Conservation (phyloP, 1,140 invertebrate species). For the Lucilia sericata region DNA sequence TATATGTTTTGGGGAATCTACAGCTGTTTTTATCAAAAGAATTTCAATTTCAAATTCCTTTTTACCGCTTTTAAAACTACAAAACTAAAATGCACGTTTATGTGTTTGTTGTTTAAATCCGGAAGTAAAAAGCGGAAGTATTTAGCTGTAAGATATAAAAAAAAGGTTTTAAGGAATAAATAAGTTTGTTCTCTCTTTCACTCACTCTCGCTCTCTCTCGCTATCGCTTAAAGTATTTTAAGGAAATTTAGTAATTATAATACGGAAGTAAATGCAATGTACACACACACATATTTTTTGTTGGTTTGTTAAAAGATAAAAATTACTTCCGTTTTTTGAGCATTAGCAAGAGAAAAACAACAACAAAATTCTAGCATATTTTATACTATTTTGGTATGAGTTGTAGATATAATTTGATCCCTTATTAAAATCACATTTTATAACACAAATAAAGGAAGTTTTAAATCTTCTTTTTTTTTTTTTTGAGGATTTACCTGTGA, state of each 20-base stretch:
- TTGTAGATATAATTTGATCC: neutral
- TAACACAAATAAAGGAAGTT: neutral
- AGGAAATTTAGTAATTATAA: neutral
- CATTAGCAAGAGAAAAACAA: neutral
- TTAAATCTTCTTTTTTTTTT: neutral
- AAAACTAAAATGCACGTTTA: neutral
- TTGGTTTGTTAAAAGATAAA: constrained; percentile 22
- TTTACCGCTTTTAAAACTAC: neutral
- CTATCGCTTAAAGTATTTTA: neutral
- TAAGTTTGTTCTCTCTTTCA: too few species aligned
- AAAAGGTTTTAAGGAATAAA: neutral
- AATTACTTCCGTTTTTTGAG: constrained; percentile 37
- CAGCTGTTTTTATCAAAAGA: neutral
- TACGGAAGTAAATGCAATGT: constrained; percentile 32
- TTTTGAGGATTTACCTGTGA: neutral
- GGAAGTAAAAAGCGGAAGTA: constrained; percentile 37
- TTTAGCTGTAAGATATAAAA: neutral
- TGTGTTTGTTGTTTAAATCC: constrained; percentile 6
- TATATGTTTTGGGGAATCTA: neutral
- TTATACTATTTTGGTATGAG: neutral
- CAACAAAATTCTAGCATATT: neutral
- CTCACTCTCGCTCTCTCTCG: neutral
- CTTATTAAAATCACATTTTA: neutral
- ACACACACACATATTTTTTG: neutral
- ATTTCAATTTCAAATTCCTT: constrained; percentile 32